Percentiles rank a stretch among this genome's conserved stretches.
Conservation (phyloP, 92 coral and sea anemone genomes). For the Umimayanthus kanabou region DNA sequence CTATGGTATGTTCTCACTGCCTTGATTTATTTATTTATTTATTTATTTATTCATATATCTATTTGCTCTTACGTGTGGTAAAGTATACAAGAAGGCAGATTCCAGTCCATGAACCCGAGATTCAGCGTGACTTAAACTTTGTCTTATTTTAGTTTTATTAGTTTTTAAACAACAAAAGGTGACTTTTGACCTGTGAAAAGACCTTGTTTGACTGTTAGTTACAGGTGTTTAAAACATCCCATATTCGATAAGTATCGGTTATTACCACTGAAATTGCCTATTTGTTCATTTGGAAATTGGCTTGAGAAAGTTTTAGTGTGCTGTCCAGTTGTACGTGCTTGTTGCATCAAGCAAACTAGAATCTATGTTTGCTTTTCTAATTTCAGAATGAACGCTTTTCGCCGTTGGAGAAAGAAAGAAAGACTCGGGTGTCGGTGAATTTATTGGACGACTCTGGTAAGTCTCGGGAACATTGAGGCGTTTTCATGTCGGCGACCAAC, state of each 20-base stretch:
- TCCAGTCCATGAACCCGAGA: no score
- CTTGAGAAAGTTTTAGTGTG: background rate
- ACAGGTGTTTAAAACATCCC: background rate
- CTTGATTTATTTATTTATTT: background rate
- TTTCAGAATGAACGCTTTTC: slow-evolving; percentile 39
- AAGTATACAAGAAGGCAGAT: no score
- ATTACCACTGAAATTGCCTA: no score
- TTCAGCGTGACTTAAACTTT: background rate
- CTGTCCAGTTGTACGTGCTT: background rate
- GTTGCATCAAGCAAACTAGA: no score
- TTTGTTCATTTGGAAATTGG: no score
- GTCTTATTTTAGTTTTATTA: no score
- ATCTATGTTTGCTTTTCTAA: background rate
- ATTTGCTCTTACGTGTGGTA: background rate
- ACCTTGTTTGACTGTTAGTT: background rate
- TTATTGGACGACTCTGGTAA: slow-evolving; percentile 31
- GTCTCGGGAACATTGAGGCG: background rate
- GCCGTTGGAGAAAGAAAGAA: slow-evolving; percentile 30
- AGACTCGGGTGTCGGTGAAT: background rate
- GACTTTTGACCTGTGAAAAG: background rate
- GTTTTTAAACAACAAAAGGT: no score
- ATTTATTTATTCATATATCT: no score
- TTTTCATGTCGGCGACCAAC: background rate
- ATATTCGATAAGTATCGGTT: background rate
- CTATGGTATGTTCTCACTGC: slow-evolving; percentile 5